Evolutionary conservation across 2,113 vertebrate genomes (phyloP), one percentile per base, ranked within the genome.

Genomic region (Monarcha castaneiventris): DNA sequence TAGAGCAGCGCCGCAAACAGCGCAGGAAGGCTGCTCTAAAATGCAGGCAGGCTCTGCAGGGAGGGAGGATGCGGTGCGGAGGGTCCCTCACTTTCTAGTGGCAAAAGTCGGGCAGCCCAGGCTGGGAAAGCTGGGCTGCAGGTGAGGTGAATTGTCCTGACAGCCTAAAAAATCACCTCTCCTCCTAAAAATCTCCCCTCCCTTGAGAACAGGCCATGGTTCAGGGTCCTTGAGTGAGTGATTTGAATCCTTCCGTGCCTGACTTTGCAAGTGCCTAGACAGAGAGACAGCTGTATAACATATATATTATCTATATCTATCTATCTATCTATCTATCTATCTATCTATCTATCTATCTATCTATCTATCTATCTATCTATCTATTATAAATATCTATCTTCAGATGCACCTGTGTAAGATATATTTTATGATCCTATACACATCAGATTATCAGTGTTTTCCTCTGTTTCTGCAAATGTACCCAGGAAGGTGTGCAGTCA

Each of bases 1-100:
- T 6, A 0, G 5, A 29, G n/a, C 18, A 1, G 0, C 35, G 6
- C 30, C 13, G 29, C 20, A 7, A 20, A 20, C n/a, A 7, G 10
- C 43, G 0, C 1, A 4, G 64, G 66, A 32, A 6, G 59, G 66
- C 43, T 26, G 1, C 37, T 81, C 56, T 33, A 0, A 43, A 29
- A 5, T 1, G 4, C n/a, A 20, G 59, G 3, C 15, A 17, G 4
- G 66, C 35, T 30, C 51, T 61, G 64, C 75, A 29, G 71, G 11
- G 51, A 49, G 67, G 33, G 54, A 68, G 33, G 43, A 8, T 51
- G 74, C 20, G 63, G 26, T 20, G 72, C 33, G 19, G 10, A 58
- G 52, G 32, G 17, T 30, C 26, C 26, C 39, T 78, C 13, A 2
- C 15, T 37, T 29, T 8, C 48, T 32, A 18, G 3, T 17, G 7